Base-by-base conservation (phyloP, 2,113 vertebrate species). In the Naja naja region DNA sequence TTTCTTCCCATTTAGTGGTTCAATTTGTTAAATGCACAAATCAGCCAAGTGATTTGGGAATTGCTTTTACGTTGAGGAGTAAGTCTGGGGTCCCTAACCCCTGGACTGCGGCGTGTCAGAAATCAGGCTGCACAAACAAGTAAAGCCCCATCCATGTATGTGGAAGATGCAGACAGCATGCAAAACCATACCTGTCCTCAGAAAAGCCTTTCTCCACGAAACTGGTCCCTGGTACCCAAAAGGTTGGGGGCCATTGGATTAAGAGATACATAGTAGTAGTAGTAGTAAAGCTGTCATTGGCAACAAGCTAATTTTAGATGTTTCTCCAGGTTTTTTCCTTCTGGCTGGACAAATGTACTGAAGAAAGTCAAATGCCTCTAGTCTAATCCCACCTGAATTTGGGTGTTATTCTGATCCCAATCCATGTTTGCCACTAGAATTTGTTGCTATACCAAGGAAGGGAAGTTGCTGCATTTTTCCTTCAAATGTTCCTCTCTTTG, bases 341-440 rank as follows among this genome's bases (percentile, higher is more conserved):
- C 34, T 52, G 64, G 10, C 92, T 94, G 12, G 91, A 39, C 11
- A 22, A 20, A 74, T 92, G 88, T 14, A 10, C 91, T 94, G 85
- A 34, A 58, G 25, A 91, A 55, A 34, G 18, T 22, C 34, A 43
- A 60, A 91, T 14, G 58, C 53, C 47, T 49, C 25, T 1, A 0
- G 27, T n/a, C 43, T 55, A 52, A 3, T 12, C 87, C 25, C 30
- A 20, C 12, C n/a, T 45, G 52, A 8, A 64, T 16, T 52, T 53
- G 49, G 30, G 30, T 60, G 69, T 52, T 47, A 23, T 89, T 88
- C 53, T 92, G 10, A 27, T 93, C 0, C 0, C 0, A 45, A 18
- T 2, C 5, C 45, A 58, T 14, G 34, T 85, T 92, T 88, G 10
- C 6, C 54, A 45, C 11, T 90, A 52, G 58, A 34, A 39, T 20